Base-by-base conservation (phyloP, 2,888 invertebrate species). In the Nycteola revayana region DNA sequence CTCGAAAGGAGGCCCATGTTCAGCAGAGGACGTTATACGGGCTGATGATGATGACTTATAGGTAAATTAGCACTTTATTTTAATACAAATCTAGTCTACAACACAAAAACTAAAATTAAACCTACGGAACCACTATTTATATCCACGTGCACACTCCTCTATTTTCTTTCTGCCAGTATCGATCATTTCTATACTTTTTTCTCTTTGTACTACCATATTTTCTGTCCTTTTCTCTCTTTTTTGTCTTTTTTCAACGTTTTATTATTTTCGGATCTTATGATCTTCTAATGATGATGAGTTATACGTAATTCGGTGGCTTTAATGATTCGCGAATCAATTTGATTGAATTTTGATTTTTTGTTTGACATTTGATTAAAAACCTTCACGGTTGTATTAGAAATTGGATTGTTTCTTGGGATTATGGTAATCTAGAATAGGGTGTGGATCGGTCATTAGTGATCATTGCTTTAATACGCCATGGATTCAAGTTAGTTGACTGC, bases 261-360 rank as follows among this genome's bases (percentile, higher is more conserved):
- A 77, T 75, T 77, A 76, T 77, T 78, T 78, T 75, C 67, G 67
- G 71, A 42, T 26, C 59, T 57, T 71, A 55, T 64, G 64, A 64
- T 60, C 53, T 2, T 60, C 30, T 75, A 74, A 75, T 75, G 73
- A 77, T 75, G 73, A 75, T 74, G 64, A 60, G n/a, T n/a, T n/a
- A 54, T 52, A 53, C 54, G 70, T 75, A 75, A 65, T 63, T 37
- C 61, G 50, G 72, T 53, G 60, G 66, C 49, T 32, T 47, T 75
- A 69, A 77, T 76, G 72, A 76, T 75, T 66, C 61, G 58, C 57
- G 20, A 56, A 49, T 56, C 31, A 43, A 56, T 54, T 45, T 36
- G n/a, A 35, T 42, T 35, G 33, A 25, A 29, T 25, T 37, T 33
- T 24, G 17, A 7, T 1, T 36, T 50, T 51, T 57, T 44, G 9